A percentile compares a stretch with the other conserved stretches of the same genome.
Evolutionary conservation across 2,888 invertebrate genomes (phyloP).

Genomic region (Caenorhabditis sinica): DNA sequence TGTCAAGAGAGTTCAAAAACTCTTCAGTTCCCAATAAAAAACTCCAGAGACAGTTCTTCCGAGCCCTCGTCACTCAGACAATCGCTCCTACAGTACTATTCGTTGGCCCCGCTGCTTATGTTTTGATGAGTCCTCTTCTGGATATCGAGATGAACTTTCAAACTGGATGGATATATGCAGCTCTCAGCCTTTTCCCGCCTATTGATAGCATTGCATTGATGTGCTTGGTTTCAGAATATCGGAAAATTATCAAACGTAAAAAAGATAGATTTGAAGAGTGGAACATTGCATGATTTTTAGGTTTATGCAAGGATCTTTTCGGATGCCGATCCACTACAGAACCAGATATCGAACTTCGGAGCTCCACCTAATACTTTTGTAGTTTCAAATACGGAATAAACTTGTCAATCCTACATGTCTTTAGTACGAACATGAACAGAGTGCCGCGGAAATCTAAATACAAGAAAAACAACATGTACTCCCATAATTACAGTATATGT

Average conservation of each 20-base stretch:
- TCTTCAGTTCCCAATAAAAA: slow-evolving; percentile 18
- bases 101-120: slow-evolving; percentile 12
- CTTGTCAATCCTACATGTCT: no score
- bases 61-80: slow-evolving; percentile 10
- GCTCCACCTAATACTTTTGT: neutral
- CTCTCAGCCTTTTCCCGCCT: slow-evolving; percentile 28
- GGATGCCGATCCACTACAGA: neutral
- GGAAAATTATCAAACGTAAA: slow-evolving; percentile 15
- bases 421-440: no score
- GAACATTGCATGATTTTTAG: neutral
- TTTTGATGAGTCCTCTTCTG: slow-evolving; percentile 7
- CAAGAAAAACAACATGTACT: no score
- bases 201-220: slow-evolving; percentile 21
- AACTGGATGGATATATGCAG: slow-evolving; percentile 32
- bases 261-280: neutral
- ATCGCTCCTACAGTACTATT: slow-evolving; percentile 17
- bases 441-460: no score
- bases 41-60: slow-evolving; percentile 19
- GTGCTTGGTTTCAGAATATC: slow-evolving; percentile 21
- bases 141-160: slow-evolving; percentile 25
- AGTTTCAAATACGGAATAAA: no score
- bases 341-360: slow-evolving; percentile 15
- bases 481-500: no score
- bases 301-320: neutral
- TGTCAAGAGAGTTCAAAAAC: slow-evolving; percentile 16